These are phyloP conservation scores for Microdon myrmicae DNA, from an alignment of 2,888 invertebrate genomes.

Conservation along the genomic window DNA sequence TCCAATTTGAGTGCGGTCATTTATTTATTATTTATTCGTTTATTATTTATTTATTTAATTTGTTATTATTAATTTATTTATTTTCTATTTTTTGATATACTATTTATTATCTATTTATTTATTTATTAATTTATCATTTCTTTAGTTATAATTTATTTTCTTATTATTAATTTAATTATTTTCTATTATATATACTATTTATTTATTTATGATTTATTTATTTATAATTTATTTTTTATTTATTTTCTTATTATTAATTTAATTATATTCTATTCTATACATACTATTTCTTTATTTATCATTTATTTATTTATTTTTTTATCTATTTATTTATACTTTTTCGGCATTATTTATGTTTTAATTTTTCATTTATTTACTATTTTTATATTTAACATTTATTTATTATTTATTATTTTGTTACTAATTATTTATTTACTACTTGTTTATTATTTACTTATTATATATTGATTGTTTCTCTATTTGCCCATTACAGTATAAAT, in stretches of 20 bases:
- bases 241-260: conserved; percentile 15
- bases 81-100: background rate
- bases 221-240: conserved; percentile 12
- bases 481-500: too few relatives aligned
- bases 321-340: conserved; percentile 9
- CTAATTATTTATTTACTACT: conserved; percentile 15
- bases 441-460: conserved; percentile 9
- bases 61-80: background rate
- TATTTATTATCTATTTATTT: background rate
- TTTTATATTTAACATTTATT: conserved; percentile 10
- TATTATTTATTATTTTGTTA: conserved; percentile 33
- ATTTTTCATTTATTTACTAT: conserved; percentile 7
- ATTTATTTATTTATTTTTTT: conserved; percentile 20
- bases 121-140: too few relatives aligned
- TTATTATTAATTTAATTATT: conserved; percentile 14
- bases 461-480: too few relatives aligned
- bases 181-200: conserved; percentile 17
- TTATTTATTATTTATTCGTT: too few relatives aligned
- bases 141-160: conserved; percentile 7
- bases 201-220: conserved; percentile 8
- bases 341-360: background rate
- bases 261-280: conserved; percentile 18
- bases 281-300: conserved; percentile 32
- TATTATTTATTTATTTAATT: too few relatives aligned
- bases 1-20: too few relatives aligned